Conservation (phyloP, 2,888 invertebrate species). For the Sthenelais limicola region DNA sequence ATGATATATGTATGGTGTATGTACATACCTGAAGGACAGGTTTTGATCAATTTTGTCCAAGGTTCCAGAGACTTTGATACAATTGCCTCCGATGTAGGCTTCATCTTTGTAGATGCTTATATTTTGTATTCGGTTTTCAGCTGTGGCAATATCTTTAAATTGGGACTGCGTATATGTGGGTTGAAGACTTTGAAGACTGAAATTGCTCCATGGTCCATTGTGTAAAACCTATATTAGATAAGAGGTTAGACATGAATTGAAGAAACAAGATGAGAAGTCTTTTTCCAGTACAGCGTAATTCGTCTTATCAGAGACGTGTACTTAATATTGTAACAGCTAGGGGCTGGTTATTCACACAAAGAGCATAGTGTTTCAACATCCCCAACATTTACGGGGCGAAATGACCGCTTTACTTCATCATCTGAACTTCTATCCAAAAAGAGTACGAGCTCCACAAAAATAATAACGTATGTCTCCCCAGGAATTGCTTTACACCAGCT, state of each 20-base stretch:
- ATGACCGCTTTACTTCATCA: no score
- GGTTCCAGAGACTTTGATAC: slow-evolving; percentile 25
- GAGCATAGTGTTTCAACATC: no score
- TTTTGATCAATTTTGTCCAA: slow-evolving; percentile 2
- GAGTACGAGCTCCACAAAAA: no score
- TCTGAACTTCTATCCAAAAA: no score
- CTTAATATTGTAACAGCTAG: no score
- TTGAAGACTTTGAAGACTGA: slow-evolving; percentile 46
- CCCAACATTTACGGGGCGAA: no score
- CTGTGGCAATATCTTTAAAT: background rate
- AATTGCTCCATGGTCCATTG: slow-evolving; percentile 43
- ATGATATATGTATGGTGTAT: background rate
- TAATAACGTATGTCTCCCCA: no score
- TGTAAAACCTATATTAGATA: slow-evolving; percentile 35
- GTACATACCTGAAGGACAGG: slow-evolving; percentile 12
- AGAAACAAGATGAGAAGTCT: background rate
- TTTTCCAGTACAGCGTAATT: background rate
- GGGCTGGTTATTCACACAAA: background rate
- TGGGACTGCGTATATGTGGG: slow-evolving; percentile 25
- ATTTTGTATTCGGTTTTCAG: no score
- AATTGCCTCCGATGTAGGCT: slow-evolving; percentile 36
- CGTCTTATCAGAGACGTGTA: no score
- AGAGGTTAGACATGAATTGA: no score
- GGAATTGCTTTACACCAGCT: no score
- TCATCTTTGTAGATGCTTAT: background rate